These are phyloP conservation scores for Hydra vulgaris DNA, from an alignment of 30 jellyfish, hydroid and myxozoan species.

Conservation along the genomic window DNA sequence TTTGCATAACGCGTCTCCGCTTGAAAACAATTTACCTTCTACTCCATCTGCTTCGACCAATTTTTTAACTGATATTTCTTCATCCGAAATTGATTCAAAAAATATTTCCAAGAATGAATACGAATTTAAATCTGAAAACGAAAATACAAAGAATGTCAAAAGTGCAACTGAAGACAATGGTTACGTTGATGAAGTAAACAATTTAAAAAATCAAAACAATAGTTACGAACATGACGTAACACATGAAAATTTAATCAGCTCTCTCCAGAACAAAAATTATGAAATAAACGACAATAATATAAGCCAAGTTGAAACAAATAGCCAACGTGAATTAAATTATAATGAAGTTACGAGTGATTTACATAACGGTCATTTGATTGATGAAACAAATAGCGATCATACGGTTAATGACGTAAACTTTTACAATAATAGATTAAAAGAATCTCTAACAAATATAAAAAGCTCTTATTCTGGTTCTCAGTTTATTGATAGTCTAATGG, in stretches of 20 bases:
- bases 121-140: too few species aligned
- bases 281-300: too few species aligned
- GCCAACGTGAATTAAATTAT: too few species aligned
- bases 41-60: not conserved
- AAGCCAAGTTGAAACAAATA: too few species aligned
- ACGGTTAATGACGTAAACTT: not conserved
- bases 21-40: too few species aligned
- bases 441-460: not conserved
- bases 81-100: not conserved
- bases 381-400: not conserved
- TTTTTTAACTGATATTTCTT: not conserved
- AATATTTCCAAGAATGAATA: too few species aligned
- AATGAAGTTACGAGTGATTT: not conserved
- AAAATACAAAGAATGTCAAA: too few species aligned
- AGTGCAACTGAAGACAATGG: not conserved
- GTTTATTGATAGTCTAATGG: slow-evolving; percentile 12
- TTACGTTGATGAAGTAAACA: not conserved
- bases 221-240: too few species aligned
- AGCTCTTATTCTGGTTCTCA: not conserved
- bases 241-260: too few species aligned
- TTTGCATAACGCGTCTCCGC: too few species aligned
- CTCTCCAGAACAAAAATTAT: too few species aligned
- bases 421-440: not conserved
- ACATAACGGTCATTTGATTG: not conserved
- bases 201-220: too few species aligned